Percentiles rank a stretch among this genome's conserved stretches.
phyloP scores from a whole-genome alignment of 2,888 invertebrate species.

The Pseudococcus jackbeardsleyi region DNA sequence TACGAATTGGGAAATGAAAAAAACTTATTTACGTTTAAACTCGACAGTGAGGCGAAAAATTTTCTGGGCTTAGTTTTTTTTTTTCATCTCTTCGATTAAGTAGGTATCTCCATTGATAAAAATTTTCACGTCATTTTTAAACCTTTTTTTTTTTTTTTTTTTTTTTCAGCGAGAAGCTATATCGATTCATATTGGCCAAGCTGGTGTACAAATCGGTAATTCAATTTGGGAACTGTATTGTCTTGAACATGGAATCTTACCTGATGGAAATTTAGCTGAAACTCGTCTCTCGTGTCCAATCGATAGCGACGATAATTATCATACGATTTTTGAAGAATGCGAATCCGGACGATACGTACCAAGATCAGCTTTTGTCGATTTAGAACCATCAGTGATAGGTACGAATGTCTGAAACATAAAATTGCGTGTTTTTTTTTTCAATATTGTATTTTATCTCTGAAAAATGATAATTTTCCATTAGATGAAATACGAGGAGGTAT shows the following conservation, averaged over 20 bases:
- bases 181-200: conserved; percentile 62
- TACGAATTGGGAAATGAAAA: not conserved
- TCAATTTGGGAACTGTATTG: conserved; percentile 64
- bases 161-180: conserved; percentile 60
- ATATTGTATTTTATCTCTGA: not conserved
- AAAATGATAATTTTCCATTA: not conserved
- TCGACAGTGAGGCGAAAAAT: not conserved
- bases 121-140: not conserved
- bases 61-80: not conserved
- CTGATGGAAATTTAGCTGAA: conserved; percentile 58
- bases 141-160: not conserved
- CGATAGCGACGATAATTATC: conserved; percentile 62
- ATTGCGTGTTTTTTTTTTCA: not conserved
- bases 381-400: conserved; percentile 61
- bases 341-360: conserved; percentile 60
- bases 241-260: conserved; percentile 60
- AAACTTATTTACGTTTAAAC: not conserved
- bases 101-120: not conserved
- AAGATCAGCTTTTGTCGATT: conserved; percentile 58
- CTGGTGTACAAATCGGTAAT: conserved; percentile 62
- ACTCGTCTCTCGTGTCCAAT: conserved; percentile 44
- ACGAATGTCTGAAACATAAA: not conserved
- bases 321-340: conserved; percentile 63
- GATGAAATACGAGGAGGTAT: conserved; percentile 62
- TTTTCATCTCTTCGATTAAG: not conserved